Percentiles rank a stretch among this genome's conserved stretches.
Evolutionary conservation across 2,113 vertebrate species (phyloP).

Genomic region (Oreamnos americanus): DNA sequence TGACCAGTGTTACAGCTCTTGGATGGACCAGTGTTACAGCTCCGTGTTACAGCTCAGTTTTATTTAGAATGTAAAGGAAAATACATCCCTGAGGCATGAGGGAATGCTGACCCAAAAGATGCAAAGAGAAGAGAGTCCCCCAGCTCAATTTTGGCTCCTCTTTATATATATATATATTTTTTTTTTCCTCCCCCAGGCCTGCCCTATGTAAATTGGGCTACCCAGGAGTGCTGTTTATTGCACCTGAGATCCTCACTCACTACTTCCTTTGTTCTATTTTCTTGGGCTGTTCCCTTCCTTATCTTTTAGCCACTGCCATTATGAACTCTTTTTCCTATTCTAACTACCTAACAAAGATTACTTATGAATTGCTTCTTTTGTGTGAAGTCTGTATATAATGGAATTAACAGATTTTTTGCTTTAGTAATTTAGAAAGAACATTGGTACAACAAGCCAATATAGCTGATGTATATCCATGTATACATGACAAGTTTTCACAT

Average conservation of each 20-base stretch:
- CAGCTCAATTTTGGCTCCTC: not conserved
- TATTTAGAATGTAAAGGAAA: not conserved
- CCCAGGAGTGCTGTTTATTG: not conserved
- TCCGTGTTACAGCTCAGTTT: not conserved
- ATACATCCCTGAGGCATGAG: not conserved
- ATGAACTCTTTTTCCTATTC: not conserved
- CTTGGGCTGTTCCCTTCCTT: not conserved
- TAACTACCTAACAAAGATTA: not conserved
- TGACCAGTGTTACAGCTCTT: not conserved
- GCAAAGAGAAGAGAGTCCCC: not conserved
- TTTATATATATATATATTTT: not conserved
- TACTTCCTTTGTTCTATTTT: not conserved
- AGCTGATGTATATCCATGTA: not conserved
- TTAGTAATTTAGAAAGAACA: not conserved
- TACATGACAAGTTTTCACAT: not conserved
- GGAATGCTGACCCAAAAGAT: not conserved
- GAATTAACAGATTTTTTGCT: not conserved
- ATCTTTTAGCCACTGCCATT: not conserved
- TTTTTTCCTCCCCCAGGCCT: not conserved
- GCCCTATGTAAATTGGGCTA: not conserved
- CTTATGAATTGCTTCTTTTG: not conserved
- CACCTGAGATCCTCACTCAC: not conserved
- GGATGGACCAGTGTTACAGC: not conserved
- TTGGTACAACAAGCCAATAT: not conserved
- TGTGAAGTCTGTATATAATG: rapidly evolving